Evolutionary conservation across 2,797 vertebrate genomes (phyloP).

Genomic region (Poecile montanus): DNA sequence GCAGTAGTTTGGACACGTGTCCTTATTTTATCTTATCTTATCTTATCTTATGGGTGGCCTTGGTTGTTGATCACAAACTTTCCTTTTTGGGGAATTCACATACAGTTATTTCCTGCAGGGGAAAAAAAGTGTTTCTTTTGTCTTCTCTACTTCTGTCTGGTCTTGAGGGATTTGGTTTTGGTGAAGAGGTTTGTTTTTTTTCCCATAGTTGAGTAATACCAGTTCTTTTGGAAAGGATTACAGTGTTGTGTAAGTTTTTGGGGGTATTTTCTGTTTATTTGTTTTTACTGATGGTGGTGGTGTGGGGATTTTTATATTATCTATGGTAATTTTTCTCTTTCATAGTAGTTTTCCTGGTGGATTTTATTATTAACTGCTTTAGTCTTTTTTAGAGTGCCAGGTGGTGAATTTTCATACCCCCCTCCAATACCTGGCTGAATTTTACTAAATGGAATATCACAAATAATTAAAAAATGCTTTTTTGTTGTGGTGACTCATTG

Average conservation of each 20-base stretch:
- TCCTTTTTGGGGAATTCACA: not conserved
- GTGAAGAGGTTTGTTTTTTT: not conserved
- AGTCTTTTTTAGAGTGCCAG: not conserved
- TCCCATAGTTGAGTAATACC: not conserved
- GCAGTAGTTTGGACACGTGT: not conserved
- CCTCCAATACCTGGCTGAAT: not conserved
- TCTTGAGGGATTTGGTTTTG: not conserved
- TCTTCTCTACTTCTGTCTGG: not conserved
- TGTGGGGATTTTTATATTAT: not conserved
- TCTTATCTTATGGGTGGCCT: not conserved
- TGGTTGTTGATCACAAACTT: not conserved
- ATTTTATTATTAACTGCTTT: not conserved
- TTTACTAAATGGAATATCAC: not conserved
- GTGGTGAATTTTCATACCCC: not conserved
- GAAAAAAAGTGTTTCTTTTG: not conserved
- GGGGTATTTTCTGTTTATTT: not conserved
- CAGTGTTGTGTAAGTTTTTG: accelerated
- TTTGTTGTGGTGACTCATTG: not conserved
- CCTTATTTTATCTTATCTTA: not conserved
- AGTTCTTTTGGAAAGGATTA: not conserved
- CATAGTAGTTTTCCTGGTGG: not conserved
- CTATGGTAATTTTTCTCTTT: not conserved
- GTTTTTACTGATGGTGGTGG: not conserved
- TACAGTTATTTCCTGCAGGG: not conserved
- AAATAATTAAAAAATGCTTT: not conserved